Base-by-base conservation (phyloP, 2,797 vertebrate genomes). In the Poeciliopsis infans region DNA sequence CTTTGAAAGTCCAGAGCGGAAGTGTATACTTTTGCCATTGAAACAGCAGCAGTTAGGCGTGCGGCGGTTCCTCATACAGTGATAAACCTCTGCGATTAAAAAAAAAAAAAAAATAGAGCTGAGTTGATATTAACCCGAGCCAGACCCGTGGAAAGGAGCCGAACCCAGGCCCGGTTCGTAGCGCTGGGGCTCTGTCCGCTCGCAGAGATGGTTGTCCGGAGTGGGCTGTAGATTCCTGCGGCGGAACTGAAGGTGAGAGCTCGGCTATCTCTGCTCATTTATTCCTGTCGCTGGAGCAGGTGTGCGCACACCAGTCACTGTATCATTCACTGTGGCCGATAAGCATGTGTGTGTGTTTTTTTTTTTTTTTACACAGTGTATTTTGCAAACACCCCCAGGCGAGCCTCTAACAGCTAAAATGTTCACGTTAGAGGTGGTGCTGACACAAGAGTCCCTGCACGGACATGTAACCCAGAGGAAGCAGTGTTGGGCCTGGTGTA, bases 221-320 rank as follows among this genome's bases (percentile, higher is more conserved):
- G 43, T 51, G 90, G 91, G 88, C 88, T 88, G 86, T 94, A 91
- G 94, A 81, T 86, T 90, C 43, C 91, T 89, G 88, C 85, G 83
- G 89, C 85, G 85, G 94, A 88, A 90, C 90, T 93, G 93, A 96
- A 93, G 95, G 96, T 96, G 88, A 96, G 93, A 82, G 71, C 78
- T 74, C 76, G 36, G 31, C 59, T 64, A 10, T 36, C 8, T 83
- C 77, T 82, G 2, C 76, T 84, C 90, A 91, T 89, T 90, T 83
- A 91, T 92, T 81, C 76, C 77, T 77, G 45, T 78, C 13, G 70
- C 83, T 77, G 79, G 71, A 79, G 83, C 92, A 94, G 90, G 89
- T 93, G 90, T 41, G 78, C 33, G 61, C 25, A n/a, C 59, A 64
- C 6, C 77, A 23, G 20, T 7, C 36, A 4, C 23, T 41, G 7